phyloP scores from a whole-genome alignment of 2,113 vertebrate species.

The Stegostoma tigrinum region DNA sequence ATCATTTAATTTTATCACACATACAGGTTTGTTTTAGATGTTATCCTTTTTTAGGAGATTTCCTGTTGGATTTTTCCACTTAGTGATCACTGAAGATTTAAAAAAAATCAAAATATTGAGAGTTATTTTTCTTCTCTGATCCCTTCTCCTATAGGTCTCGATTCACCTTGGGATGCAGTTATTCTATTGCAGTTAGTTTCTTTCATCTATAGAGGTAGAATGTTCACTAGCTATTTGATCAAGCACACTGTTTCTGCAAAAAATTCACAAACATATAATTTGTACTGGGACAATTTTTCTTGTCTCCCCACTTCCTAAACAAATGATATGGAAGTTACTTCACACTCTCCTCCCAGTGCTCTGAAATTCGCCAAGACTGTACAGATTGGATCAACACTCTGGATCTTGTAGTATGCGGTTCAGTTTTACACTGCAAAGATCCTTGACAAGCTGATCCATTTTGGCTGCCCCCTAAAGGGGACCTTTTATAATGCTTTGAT shows the following conservation, averaged over 20 bases:
- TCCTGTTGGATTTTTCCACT: neutral
- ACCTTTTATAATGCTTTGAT: neutral
- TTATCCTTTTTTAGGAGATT: neutral
- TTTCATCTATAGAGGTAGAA: neutral
- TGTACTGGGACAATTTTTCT: no score
- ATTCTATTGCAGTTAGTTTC: neutral
- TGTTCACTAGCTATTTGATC: neutral
- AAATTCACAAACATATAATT: neutral
- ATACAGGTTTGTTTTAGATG: neutral
- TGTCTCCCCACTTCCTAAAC: no score
- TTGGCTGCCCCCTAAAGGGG: neutral
- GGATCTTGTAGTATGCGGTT: neutral
- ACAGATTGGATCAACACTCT: neutral
- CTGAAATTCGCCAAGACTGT: neutral
- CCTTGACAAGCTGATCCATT: neutral
- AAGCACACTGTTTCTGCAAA: neutral
- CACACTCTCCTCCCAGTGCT: neutral
- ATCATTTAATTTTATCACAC: neutral
- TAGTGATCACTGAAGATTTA: neutral
- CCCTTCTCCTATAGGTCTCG: neutral
- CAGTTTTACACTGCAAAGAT: neutral
- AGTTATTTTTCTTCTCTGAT: neutral
- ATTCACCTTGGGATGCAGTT: neutral
- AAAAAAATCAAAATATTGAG: neutral
- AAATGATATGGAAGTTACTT: neutral